Evolutionary conservation across 2,113 vertebrate genomes (phyloP).

Genomic region (Myotis brandtii): DNA sequence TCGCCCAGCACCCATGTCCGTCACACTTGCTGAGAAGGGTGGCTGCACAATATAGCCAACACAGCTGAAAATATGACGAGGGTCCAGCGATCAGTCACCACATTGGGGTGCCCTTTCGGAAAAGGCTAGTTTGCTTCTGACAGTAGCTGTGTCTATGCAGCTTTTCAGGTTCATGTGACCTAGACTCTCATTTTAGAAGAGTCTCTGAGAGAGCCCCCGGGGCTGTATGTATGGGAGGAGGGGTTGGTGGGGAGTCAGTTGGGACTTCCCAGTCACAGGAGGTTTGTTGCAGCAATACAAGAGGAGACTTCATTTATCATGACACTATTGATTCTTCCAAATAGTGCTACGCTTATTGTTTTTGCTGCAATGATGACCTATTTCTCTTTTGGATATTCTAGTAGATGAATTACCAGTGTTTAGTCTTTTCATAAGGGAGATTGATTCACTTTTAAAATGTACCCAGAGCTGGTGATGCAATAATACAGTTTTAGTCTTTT

Average conservation of each 20-base stretch:
- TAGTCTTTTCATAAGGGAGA: conserved; percentile 70
- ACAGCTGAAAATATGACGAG: conserved; percentile 86
- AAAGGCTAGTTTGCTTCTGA: conserved; percentile 42
- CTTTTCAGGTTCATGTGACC: neutral
- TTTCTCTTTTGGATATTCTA: conserved; percentile 78
- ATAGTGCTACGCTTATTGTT: conserved; percentile 77
- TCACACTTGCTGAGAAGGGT: conserved; percentile 89
- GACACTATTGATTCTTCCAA: conserved; percentile 59
- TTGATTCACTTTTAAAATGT: conserved; percentile 70
- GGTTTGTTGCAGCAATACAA: conserved; percentile 47
- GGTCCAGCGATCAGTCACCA: conserved; percentile 60
- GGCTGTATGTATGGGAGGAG: neutral
- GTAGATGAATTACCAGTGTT: conserved; percentile 79
- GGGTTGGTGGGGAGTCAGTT: neutral
- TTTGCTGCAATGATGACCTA: conserved; percentile 69
- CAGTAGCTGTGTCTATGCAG: neutral
- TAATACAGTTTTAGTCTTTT: conserved; percentile 50
- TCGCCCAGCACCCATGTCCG: conserved; percentile 84
- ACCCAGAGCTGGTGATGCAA: conserved; percentile 14
- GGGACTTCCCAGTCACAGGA: conserved; percentile 38
- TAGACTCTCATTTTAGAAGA: neutral
- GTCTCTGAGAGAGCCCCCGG: neutral
- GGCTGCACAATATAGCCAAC: conserved; percentile 82
- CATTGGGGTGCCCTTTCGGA: conserved; percentile 82
- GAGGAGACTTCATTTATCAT: conserved; percentile 76